phyloP scores from a whole-genome alignment of 2,113 vertebrate species.

The Potamarius usumacintae region DNA sequence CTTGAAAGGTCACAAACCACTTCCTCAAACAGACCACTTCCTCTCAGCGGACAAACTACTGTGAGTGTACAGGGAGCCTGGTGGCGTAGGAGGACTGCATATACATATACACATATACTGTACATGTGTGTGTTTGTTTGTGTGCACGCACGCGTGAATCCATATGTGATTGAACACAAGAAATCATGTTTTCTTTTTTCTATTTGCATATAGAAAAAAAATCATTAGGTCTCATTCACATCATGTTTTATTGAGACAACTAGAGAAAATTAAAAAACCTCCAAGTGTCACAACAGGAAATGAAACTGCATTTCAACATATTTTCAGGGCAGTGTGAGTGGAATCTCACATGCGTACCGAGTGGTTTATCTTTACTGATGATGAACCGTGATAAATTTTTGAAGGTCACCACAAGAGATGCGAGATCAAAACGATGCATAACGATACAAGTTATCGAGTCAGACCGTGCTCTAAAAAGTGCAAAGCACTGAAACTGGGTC shows the following conservation, averaged over 20 bases:
- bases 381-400: neutral
- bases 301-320: conserved; percentile 2
- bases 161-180: neutral
- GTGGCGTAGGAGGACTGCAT: conserved; percentile 28
- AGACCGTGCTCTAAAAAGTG: neutral
- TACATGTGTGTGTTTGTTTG: neutral
- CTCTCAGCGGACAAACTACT: conserved; percentile 63
- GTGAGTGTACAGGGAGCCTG: conserved; percentile 42
- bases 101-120: no score
- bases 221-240: neutral
- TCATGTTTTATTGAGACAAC: neutral
- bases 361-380: neutral
- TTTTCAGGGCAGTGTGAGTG: neutral
- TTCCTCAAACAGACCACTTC: conserved; percentile 74
- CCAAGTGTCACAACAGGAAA: neutral
- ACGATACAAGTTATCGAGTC: neutral
- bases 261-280: neutral
- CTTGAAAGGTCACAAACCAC: conserved; percentile 73
- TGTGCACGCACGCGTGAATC: neutral
- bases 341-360: neutral
- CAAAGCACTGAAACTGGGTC: neutral
- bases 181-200: conserved; percentile 1
- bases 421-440: neutral
- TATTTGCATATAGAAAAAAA: neutral
- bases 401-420: neutral